Conservation (phyloP, 2,888 invertebrate species). For the Eupithecia vulgata region DNA sequence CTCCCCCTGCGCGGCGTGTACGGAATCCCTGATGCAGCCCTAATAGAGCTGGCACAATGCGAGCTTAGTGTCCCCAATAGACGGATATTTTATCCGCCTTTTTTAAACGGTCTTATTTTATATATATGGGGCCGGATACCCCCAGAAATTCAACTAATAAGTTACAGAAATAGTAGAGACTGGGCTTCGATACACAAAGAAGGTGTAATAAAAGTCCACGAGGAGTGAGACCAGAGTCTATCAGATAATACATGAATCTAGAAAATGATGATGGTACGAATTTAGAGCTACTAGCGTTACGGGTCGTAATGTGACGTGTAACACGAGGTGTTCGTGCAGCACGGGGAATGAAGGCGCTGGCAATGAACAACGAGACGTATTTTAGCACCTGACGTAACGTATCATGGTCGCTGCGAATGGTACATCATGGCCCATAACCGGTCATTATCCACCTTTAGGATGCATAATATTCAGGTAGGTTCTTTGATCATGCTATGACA, state of each 20-base stretch:
- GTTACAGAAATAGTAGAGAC: background rate
- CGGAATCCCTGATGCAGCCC: conserved; percentile 66
- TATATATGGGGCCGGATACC: background rate
- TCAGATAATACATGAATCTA: no score
- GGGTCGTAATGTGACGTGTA: no score
- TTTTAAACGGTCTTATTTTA: background rate
- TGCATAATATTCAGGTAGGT: background rate
- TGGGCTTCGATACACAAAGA: background rate
- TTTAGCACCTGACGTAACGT: no score
- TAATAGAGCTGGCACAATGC: conserved; percentile 43
- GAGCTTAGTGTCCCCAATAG: background rate
- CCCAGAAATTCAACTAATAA: background rate
- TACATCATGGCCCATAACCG: no score
- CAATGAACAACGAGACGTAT: no score
- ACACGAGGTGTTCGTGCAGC: no score
- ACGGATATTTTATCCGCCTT: background rate
- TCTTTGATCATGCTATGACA: background rate
- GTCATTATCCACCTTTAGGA: no score
- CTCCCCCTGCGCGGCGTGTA: conserved; percentile 74
- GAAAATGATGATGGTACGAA: background rate
- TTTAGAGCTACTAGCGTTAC: no score
- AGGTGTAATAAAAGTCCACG: background rate
- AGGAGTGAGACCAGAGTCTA: no score
- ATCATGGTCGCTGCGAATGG: no score
- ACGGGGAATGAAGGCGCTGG: no score